Evolutionary conservation across 2,888 invertebrate genomes (phyloP).

Genomic region (Drosophila anomalata): DNA sequence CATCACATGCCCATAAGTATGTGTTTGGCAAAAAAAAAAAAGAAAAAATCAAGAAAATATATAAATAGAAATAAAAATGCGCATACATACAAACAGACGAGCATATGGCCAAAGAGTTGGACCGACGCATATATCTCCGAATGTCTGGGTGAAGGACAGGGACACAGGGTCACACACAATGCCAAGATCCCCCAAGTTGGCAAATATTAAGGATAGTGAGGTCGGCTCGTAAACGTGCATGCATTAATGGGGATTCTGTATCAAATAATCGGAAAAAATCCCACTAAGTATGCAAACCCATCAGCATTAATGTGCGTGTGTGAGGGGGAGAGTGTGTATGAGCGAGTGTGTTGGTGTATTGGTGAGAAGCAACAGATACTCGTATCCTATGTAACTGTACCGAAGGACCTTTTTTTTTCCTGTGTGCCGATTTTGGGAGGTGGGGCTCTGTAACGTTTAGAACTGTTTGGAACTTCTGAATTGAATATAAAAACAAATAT

Average conservation of each 20-base stretch:
- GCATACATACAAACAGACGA: slow-evolving; percentile 17
- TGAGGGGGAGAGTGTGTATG: not conserved
- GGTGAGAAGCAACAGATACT: slow-evolving; percentile 58
- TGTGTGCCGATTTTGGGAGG: slow-evolving; percentile 2
- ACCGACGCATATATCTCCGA: slow-evolving; percentile 28
- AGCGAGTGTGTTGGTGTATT: not conserved
- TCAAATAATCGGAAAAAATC: slow-evolving; percentile 65
- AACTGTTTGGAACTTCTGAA: slow-evolving; percentile 65
- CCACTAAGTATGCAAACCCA: slow-evolving; percentile 44
- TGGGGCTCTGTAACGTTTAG: slow-evolving; percentile 14
- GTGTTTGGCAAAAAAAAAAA: slow-evolving; percentile 26
- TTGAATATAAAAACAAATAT: slow-evolving; percentile 80
- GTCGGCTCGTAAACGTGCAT: slow-evolving; percentile 51
- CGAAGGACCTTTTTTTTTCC: slow-evolving; percentile 13
- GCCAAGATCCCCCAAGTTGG: slow-evolving; percentile 44
- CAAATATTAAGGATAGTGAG: slow-evolving; percentile 51
- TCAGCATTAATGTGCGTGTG: slow-evolving; percentile 9
- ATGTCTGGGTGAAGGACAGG: slow-evolving; percentile 43
- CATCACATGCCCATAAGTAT: slow-evolving; percentile 35
- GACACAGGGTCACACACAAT: slow-evolving; percentile 41
- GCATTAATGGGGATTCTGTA: slow-evolving; percentile 72
- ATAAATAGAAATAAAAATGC: slow-evolving; percentile 15
- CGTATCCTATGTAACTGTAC: slow-evolving; percentile 13
- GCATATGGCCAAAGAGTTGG: slow-evolving; percentile 28
- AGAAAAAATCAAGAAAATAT: not conserved